Percentiles rank a stretch among this genome's conserved stretches.
Evolutionary conservation across 2,888 invertebrate genomes (phyloP).

Genomic region (Liopterus haemorrhoidalis): DNA sequence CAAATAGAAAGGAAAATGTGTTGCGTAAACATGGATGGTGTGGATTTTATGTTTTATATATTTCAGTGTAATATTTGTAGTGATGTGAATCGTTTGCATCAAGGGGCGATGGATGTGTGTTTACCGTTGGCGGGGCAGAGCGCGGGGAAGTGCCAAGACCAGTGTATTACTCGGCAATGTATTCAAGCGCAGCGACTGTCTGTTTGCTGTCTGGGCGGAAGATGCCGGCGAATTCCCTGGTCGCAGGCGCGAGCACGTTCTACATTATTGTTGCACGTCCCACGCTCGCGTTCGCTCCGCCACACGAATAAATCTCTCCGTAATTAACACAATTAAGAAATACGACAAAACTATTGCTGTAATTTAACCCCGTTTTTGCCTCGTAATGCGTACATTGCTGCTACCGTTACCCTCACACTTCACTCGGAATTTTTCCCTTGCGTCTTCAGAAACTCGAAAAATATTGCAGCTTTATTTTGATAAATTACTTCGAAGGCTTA

Average conservation of each 20-base stretch:
- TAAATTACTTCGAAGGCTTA: constrained; percentile 22
- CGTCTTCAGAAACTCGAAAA: constrained; percentile 15
- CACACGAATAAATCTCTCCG: constrained; percentile 17
- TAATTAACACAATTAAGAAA: constrained; percentile 25
- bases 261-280: constrained; percentile 36
- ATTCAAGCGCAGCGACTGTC: constrained; percentile 36
- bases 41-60: no score
- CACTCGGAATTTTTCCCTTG: constrained; percentile 16
- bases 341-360: constrained; percentile 24
- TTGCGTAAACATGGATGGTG: no score
- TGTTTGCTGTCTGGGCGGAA: constrained; percentile 40
- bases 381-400: background rate
- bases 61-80: no score
- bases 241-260: constrained; percentile 38
- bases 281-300: constrained; percentile 5
- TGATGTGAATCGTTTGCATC: no score
- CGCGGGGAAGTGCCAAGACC: background rate
- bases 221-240: constrained; percentile 39
- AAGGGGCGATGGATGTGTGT: constrained; percentile 2
- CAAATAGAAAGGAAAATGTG: no score
- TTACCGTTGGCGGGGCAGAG: constrained; percentile 13
- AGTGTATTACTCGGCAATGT: constrained; percentile 29
- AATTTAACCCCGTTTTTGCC: constrained; percentile 12
- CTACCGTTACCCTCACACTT: background rate
- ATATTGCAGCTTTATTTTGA: constrained; percentile 24